These are phyloP conservation scores for Euclidia mi DNA, from an alignment of 2,888 invertebrate species.

Conservation along the genomic window DNA sequence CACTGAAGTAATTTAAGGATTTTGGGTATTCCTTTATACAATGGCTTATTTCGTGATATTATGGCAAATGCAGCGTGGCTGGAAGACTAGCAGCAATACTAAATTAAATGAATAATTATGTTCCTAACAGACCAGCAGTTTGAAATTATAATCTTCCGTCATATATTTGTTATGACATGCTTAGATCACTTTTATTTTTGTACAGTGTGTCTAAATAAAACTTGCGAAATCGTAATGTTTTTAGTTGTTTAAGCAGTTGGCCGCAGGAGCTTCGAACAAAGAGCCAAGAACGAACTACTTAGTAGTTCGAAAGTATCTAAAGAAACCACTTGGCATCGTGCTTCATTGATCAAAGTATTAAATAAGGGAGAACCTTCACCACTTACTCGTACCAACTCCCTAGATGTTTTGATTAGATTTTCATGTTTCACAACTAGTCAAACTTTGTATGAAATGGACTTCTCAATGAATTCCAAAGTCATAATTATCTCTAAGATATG, in stretches of 20 bases:
- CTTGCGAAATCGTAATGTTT: conserved; percentile 12
- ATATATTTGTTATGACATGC: too few species aligned
- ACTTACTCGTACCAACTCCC: conserved; percentile 56
- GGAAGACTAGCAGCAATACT: too few species aligned
- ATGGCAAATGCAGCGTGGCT: too few species aligned
- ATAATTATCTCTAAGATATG: conserved; percentile 53
- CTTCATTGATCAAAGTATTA: conserved; percentile 70
- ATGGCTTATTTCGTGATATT: too few species aligned
- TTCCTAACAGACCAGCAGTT: too few species aligned
- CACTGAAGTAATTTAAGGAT: too few species aligned
- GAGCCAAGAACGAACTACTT: conserved; percentile 34
- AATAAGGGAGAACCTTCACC: conserved; percentile 52
- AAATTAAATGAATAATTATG: too few species aligned
- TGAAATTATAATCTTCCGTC: too few species aligned
- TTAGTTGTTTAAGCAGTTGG: conserved; percentile 31
- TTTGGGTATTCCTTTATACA: too few species aligned
- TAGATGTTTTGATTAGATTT: conserved; percentile 73
- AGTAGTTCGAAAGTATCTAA: conserved; percentile 57
- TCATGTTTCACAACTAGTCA: conserved; percentile 58
- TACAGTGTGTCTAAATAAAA: too few species aligned
- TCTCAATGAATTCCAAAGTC: conserved; percentile 52
- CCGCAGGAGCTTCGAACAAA: conserved; percentile 25
- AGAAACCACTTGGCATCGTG: conserved; percentile 57
- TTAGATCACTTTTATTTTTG: too few species aligned
- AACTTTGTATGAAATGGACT: conserved; percentile 52